Base-by-base conservation (phyloP, 1,140 invertebrate genomes). In the Tribolium castaneum region DNA sequence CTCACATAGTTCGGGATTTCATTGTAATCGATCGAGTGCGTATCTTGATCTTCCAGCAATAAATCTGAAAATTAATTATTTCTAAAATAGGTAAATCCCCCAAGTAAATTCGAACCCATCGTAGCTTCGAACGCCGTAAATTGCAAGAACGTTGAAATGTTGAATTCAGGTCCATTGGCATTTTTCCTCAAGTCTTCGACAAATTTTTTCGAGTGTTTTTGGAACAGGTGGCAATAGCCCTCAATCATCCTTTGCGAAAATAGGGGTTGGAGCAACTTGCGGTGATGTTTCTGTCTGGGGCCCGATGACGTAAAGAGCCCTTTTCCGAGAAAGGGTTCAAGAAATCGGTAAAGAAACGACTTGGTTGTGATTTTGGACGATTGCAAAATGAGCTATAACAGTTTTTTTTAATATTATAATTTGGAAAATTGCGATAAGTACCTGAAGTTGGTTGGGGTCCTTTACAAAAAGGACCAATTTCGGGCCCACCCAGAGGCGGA, bases 391-490 rank as follows among this genome's bases (percentile, higher is more conserved):
- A 50, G 49, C 70, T 71, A 39, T 7, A 54, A 51, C 0, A 30
- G 1, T 1, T 45, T 1, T 19, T 9, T 45, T n/a, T n/a, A n/a
- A n/a, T 34, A 51, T 13, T 71, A 0, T 19, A 0, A 13, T 71
- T 71, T 14, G 22, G 59, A 10, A 34, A 76, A 12, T 76, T 14
- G 19, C 0, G 6, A 0, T 1, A 19, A 1, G 50, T 70, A 80
- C 79, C 79, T 80, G 79, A 3, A 80, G 34, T 30, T 80, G 79
- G 39, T 80, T 73, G 1, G 79, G 72, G 25, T 80, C 79, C 70
- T 78, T 80, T 6, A 80, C 45, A 39, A 76, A 78, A 52, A 78
- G 22, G 3, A 79, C n/a, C 19, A 81, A 51, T 50, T 49, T 50
- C 30, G 80, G 80, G 0, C 80, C 80, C 4, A 81, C 12, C 80